A percentile compares a stretch with the other conserved stretches of the same genome.
These are phyloP conservation scores for Cryptoleucopteryx plumbea DNA, from an alignment of 2,113 vertebrate species.

Conservation along the genomic window DNA sequence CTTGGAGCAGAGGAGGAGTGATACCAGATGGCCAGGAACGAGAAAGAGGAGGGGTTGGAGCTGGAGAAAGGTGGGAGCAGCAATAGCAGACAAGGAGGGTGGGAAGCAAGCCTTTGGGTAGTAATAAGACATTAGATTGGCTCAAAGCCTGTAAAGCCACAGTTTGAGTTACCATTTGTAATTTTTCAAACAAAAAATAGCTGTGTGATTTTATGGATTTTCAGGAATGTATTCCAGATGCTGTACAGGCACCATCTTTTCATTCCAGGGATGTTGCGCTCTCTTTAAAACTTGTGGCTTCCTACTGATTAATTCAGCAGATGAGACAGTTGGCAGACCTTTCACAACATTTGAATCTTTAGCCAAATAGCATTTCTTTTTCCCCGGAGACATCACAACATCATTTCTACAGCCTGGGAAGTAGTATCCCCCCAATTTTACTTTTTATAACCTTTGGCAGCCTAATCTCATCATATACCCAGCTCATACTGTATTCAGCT, in stretches of 20 bases:
- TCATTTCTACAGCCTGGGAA: not conserved
- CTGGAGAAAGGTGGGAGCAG: not conserved
- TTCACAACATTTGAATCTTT: not conserved
- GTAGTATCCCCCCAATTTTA: not conserved
- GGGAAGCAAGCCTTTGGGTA: not conserved
- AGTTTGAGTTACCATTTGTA: not conserved
- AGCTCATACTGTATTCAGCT: not conserved
- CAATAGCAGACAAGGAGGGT: not conserved
- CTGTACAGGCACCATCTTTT: not conserved
- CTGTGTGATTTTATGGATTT: not conserved
- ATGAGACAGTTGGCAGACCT: not conserved
- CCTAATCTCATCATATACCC: not conserved
- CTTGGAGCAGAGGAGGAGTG: not conserved
- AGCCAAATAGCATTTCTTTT: not conserved
- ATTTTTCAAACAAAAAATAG: not conserved
- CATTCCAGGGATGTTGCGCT: not conserved
- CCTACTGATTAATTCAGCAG: constrained; percentile 1
- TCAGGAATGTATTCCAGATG: not conserved
- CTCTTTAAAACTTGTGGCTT: not conserved
- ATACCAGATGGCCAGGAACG: not conserved
- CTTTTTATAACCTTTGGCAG: not conserved
- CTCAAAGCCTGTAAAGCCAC: not conserved
- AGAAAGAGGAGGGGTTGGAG: not conserved
- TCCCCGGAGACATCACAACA: not conserved
- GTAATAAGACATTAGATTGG: not conserved